Percentiles rank a stretch among this genome's conserved stretches.
phyloP scores from a whole-genome alignment of 2,888 invertebrate genomes.

The Chymomyza amoena region DNA sequence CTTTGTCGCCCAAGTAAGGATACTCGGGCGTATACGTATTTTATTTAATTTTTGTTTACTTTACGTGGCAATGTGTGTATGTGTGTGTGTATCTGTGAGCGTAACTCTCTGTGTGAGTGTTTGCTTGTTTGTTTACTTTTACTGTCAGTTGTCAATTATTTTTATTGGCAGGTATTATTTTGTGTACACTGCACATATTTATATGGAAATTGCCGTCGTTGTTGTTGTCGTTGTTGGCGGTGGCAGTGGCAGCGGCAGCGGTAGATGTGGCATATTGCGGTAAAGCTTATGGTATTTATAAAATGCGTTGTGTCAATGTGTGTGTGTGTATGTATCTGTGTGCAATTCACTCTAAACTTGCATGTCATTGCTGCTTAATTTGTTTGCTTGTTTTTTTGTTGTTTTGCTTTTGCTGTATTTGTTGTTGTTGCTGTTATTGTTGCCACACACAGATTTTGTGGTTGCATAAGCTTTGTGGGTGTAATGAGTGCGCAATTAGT shows the following conservation, averaged over 20 bases:
- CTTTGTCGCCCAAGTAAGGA: conserved; percentile 26
- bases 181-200: conserved; percentile 63
- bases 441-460: conserved; percentile 57
- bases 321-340: conserved; percentile 17
- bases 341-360: conserved; percentile 50
- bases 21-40: conserved; percentile 32
- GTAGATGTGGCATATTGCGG: neutral
- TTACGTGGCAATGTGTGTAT: conserved; percentile 9
- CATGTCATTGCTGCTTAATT: conserved; percentile 70
- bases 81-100: neutral
- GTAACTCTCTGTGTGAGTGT: conserved; percentile 9
- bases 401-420: conserved; percentile 24
- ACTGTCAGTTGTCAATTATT: conserved; percentile 70
- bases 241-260: neutral
- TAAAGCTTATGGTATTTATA: conserved; percentile 37
- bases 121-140: conserved; percentile 52
- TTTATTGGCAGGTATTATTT: conserved; percentile 71
- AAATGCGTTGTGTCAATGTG: conserved; percentile 25
- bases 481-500: conserved; percentile 49
- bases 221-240: neutral
- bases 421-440: conserved; percentile 26
- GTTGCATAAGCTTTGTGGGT: conserved; percentile 31
- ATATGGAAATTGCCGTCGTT: conserved; percentile 54
- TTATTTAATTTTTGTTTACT: conserved; percentile 58
- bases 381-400: conserved; percentile 63